These are phyloP conservation scores for Numenius phaeopus DNA, from an alignment of 2,797 vertebrate genomes.

Conservation along the genomic window DNA sequence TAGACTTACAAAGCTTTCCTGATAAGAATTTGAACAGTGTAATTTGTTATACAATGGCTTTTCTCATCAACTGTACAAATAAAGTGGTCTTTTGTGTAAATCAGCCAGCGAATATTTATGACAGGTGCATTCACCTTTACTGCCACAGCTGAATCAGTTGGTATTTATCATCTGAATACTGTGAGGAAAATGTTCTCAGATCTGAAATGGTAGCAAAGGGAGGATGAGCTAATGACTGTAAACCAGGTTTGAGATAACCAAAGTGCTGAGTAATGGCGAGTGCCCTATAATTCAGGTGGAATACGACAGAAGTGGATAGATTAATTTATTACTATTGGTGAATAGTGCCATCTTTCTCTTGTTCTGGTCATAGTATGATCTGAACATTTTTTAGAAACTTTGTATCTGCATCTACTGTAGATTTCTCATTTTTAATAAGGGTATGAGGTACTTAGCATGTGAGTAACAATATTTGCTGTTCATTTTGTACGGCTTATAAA, in stretches of 20 bases:
- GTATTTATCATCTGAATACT: slow-evolving; percentile 14
- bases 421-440: neutral
- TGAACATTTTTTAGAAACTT: neutral
- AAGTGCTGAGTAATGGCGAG: neutral
- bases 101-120: slow-evolving; percentile 50
- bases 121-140: slow-evolving; percentile 47
- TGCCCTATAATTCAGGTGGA: neutral
- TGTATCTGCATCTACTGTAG: neutral
- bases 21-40: slow-evolving; percentile 28
- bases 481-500: neutral
- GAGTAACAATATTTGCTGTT: neutral
- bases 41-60: slow-evolving; percentile 35
- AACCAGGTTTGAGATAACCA: neutral
- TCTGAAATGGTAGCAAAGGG: neutral
- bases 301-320: neutral
- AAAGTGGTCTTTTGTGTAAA: slow-evolving; percentile 39
- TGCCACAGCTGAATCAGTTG: slow-evolving; percentile 43
- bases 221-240: slow-evolving; percentile 27
- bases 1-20: slow-evolving; percentile 15
- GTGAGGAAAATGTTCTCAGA: neutral
- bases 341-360: neutral
- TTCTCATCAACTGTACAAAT: slow-evolving; percentile 51
- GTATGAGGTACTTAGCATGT: neutral
- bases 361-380: neutral
- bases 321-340: neutral